These are phyloP conservation scores for Eidolon helvum DNA, from an alignment of 2,113 vertebrate species.

Conservation along the genomic window DNA sequence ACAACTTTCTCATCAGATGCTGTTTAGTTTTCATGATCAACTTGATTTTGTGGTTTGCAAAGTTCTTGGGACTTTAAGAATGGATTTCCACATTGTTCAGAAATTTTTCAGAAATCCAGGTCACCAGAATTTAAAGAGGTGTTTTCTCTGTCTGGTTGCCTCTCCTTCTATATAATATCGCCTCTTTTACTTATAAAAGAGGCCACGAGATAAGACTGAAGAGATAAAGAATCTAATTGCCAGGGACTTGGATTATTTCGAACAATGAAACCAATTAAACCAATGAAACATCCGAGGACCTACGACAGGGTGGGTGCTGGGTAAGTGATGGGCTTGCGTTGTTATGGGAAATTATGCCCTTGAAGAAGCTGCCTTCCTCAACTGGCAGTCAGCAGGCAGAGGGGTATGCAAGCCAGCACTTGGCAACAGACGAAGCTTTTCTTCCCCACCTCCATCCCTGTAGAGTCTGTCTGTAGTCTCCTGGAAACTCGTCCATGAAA, in stretches of 20 bases:
- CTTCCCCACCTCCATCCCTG: background rate
- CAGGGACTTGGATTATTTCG: background rate
- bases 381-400: background rate
- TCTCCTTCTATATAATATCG: background rate
- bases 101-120: background rate
- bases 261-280: background rate
- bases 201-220: background rate
- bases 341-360: rapidly evolving
- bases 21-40: background rate
- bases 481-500: background rate
- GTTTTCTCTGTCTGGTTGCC: background rate
- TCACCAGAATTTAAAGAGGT: background rate
- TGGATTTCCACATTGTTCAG: background rate
- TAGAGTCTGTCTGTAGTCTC: background rate
- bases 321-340: background rate
- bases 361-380: background rate
- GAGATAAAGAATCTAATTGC: background rate
- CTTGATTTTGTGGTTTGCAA: conserved; percentile 18
- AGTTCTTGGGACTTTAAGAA: background rate
- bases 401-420: background rate
- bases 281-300: background rate
- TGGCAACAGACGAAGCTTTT: too few relatives aligned
- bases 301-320: background rate
- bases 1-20: background rate
- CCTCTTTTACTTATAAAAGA: background rate